phyloP scores from a whole-genome alignment of 2,888 invertebrate genomes.

The Dryocosmus kuriphilus region DNA sequence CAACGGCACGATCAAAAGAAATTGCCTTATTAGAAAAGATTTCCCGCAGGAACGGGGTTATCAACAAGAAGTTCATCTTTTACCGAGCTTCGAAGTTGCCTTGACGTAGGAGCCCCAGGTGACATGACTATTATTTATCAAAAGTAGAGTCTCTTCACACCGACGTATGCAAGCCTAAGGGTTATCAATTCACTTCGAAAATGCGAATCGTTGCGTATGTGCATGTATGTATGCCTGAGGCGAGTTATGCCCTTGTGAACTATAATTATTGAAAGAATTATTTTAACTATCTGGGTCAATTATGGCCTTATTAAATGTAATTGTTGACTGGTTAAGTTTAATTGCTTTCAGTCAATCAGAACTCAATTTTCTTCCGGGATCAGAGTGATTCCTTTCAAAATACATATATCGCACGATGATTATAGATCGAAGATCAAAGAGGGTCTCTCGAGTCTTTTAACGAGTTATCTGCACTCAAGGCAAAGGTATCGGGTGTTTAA shows the following conservation, averaged over 20 bases:
- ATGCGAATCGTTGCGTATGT: neutral
- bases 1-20: conserved; percentile 36
- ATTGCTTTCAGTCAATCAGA: conserved; percentile 26
- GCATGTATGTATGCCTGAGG: neutral
- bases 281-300: conserved; percentile 22
- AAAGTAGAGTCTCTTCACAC: conserved; percentile 60
- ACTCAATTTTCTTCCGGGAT: neutral
- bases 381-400: conserved; percentile 13
- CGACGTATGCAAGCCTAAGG: conserved; percentile 58
- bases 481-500: neutral
- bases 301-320: conserved; percentile 11
- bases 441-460: neutral
- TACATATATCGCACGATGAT: conserved; percentile 3
- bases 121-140: conserved; percentile 62
- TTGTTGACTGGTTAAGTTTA: neutral
- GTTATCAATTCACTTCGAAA: conserved; percentile 55
- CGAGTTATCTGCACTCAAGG: neutral
- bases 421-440: conserved; percentile 21
- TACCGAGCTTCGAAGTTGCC: conserved; percentile 60
- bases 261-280: conserved; percentile 31
- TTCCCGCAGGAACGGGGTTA: conserved; percentile 59
- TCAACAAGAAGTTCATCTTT: conserved; percentile 63
- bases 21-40: conserved; percentile 48
- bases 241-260: neutral
- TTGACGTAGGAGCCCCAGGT: conserved; percentile 47